Percentiles rank a stretch among this genome's conserved stretches.
Evolutionary conservation across 2,888 invertebrate species (phyloP).

Genomic region (Rhorus exstirpatorius): DNA sequence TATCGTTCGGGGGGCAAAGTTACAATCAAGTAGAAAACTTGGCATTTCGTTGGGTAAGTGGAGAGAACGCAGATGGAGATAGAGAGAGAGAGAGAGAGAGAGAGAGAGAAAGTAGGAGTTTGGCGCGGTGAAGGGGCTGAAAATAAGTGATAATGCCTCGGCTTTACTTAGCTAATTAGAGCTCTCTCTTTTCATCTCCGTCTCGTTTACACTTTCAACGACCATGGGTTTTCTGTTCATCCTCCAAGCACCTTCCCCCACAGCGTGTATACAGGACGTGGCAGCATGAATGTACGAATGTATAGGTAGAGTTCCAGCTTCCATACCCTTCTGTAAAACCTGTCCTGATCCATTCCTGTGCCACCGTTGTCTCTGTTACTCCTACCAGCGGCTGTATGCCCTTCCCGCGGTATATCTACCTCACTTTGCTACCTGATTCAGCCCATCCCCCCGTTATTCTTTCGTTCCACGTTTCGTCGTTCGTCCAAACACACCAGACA

Average conservation of each 20-base stretch:
- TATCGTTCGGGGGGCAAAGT: slow-evolving; percentile 68
- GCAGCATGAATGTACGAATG: slow-evolving; percentile 32
- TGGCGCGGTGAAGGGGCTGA: slow-evolving; percentile 78
- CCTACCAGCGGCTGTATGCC: slow-evolving; percentile 21
- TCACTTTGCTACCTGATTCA: slow-evolving; percentile 52
- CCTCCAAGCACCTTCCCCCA: slow-evolving; percentile 69
- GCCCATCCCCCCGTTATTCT: slow-evolving; percentile 67
- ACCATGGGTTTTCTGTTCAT: slow-evolving; percentile 76
- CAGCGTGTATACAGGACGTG: slow-evolving; percentile 16
- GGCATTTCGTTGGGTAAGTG: slow-evolving; percentile 72
- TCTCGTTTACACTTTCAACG: slow-evolving; percentile 45
- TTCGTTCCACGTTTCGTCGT: slow-evolving; percentile 53
- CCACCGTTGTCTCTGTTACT: slow-evolving; percentile 31
- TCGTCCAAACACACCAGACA: slow-evolving; percentile 41
- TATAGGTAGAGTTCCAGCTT: slow-evolving; percentile 14
- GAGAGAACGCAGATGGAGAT: slow-evolving; percentile 66
- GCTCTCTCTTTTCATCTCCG: slow-evolving; percentile 66
- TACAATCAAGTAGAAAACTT: slow-evolving; percentile 75
- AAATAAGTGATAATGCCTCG: slow-evolving; percentile 85
- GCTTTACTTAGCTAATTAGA: slow-evolving; percentile 86
- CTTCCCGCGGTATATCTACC: slow-evolving; percentile 62
- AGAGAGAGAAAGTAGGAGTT: slow-evolving; percentile 52
- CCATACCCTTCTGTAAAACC: slow-evolving; percentile 30
- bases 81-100: slow-evolving; percentile 31
- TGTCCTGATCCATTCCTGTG: slow-evolving; percentile 53